A percentile compares a stretch with the other conserved stretches of the same genome.
phyloP scores from a whole-genome alignment of 2,888 invertebrate species.

The Chloroclystis v-ata region DNA sequence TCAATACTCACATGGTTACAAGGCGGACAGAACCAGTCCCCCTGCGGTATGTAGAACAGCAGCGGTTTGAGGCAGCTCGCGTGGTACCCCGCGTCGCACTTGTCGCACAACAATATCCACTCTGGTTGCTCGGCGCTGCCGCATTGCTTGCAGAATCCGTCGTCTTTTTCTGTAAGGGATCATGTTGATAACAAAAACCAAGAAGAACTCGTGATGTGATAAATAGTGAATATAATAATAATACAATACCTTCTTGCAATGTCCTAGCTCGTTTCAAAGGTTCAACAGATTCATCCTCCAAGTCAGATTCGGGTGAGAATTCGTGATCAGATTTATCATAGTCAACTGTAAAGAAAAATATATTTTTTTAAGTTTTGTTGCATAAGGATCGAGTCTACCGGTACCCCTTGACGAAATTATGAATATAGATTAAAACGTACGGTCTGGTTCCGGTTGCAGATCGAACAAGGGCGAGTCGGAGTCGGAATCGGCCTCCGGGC shows the following conservation, averaged over 20 bases:
- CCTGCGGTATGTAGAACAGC: constrained; percentile 95
- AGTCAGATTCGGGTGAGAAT: constrained; percentile 92
- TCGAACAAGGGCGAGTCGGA: constrained; percentile 67
- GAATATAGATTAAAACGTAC: too few species aligned
- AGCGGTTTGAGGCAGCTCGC: constrained; percentile 96
- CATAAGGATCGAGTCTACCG: too few species aligned
- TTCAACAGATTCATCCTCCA: constrained; percentile 83
- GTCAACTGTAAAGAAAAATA: constrained; percentile 44
- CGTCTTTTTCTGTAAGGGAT: constrained; percentile 68
- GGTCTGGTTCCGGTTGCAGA: constrained; percentile 55
- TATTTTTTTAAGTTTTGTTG: too few species aligned
- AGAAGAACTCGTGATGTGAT: too few species aligned
- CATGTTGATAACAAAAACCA: too few species aligned
- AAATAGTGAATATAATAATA: too few species aligned
- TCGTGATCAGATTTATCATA: constrained; percentile 89
- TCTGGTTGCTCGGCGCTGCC: constrained; percentile 95
- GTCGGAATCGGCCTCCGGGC: constrained; percentile 61
- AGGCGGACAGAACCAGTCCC: constrained; percentile 98
- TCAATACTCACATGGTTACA: constrained; percentile 96
- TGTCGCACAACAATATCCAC: constrained; percentile 97
- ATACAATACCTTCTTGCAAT: constrained; percentile 82
- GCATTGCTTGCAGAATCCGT: constrained; percentile 93
- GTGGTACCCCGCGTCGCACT: constrained; percentile 98
- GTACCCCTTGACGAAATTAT: too few species aligned
- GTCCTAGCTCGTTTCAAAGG: constrained; percentile 91